Base-by-base conservation (phyloP, 2,888 invertebrate species). In the Sacculina carcini region DNA sequence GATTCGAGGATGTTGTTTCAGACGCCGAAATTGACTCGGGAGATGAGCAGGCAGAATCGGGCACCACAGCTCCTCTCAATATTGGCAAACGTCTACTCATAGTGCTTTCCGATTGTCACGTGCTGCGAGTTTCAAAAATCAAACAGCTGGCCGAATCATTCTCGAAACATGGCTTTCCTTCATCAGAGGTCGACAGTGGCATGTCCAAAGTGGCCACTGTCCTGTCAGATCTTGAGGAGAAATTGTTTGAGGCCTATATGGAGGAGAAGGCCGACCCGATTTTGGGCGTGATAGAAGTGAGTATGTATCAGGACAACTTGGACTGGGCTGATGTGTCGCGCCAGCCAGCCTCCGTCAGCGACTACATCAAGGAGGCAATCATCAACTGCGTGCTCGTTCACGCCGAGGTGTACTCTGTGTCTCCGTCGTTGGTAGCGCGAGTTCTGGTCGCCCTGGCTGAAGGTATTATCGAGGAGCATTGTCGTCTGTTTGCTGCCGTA, bases 261-360 rank as follows among this genome's bases (percentile, higher is more conserved):
- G 90, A 92, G 64, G 79, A 83, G 61, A 89, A 89, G 62, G 81
- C 85, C 42, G 89, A 90, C 67, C 90, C 90, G 0, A 70, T 94
- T 12, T 86, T 92, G 24, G 56, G 57, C n/a, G 84, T 83, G 6
- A 87, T 94, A 56, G 92, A 94, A 66, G 86, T 85, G 6, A 86
- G 85, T 55, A 90, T 94, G 89, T 90, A 90, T 66, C 72, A 84
- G 62, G 89, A 87, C 0, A 72, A 78, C 53, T 83, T 87, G 62
- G 81, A 81, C 62, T 84, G 87, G 77, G 78, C 80, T 60, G 75
- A 76, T 1, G 78, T 80, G 58, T 72, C 76, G 48, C 58, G 60
- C 36, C 71, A 76, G 48, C 78, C 82, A 0, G 75, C 73, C 5
- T 83, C 84, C 62, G 73, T 87, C 12, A 69, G 82, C 49, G 84